Evolutionary conservation across 2,113 vertebrate genomes (phyloP).

Genomic region (Podocnemis expansa): DNA sequence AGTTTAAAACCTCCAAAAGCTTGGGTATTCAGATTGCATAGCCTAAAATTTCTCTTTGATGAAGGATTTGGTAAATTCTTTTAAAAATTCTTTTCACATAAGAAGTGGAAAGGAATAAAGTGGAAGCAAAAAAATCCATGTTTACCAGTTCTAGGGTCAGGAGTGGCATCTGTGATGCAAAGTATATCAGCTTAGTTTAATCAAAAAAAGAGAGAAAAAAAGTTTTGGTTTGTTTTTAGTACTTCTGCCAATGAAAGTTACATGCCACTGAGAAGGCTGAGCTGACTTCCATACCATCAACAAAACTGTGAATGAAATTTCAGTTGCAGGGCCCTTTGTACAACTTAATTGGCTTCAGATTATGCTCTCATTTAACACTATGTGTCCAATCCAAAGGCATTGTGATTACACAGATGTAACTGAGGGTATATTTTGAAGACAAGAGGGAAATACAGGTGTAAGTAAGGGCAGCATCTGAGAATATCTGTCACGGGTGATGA

Average conservation of each 20-base stretch:
- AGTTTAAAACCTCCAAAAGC: neutral
- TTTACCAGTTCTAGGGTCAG: neutral
- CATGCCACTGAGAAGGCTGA: rapidly evolving
- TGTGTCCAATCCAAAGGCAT: neutral
- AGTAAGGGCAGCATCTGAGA: neutral
- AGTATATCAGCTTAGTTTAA: neutral
- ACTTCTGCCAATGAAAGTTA: neutral
- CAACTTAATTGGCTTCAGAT: neutral
- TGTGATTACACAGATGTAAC: neutral
- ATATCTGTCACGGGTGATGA: neutral
- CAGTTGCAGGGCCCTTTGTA: neutral
- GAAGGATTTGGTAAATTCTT: neutral
- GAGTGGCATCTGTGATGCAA: neutral
- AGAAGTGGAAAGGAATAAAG: neutral
- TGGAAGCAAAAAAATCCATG: neutral
- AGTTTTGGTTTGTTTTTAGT: neutral
- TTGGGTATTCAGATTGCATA: neutral
- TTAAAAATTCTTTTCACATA: neutral
- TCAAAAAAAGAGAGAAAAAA: neutral
- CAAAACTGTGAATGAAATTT: neutral
- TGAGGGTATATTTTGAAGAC: neutral
- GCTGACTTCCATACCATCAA: rapidly evolving
- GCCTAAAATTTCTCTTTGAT: neutral
- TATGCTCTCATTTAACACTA: neutral
- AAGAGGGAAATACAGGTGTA: neutral